Conservation (phyloP, 1,140 invertebrate genomes). For the Sarcophaga bullata region DNA sequence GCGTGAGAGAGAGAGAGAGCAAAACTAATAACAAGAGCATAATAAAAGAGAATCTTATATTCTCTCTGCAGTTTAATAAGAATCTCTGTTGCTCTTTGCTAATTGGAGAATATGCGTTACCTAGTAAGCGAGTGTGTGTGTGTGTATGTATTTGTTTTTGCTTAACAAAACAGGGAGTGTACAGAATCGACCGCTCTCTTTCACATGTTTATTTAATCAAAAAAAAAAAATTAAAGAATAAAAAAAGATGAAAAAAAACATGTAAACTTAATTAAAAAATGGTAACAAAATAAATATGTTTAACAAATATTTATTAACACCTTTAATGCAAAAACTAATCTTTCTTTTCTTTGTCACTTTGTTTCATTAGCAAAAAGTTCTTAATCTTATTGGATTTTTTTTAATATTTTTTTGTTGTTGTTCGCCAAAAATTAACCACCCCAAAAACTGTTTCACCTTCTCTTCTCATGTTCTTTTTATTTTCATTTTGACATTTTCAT, state of each 20-base stretch:
- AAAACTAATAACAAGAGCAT: too few relatives aligned
- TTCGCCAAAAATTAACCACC: constrained; percentile 20
- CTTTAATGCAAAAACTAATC: neutral
- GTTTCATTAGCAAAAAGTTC: too few relatives aligned
- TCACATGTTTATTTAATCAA: constrained; percentile 28
- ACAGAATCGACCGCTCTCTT: constrained; percentile 16
- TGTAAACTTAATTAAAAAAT: constrained; percentile 24
- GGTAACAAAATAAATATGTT: neutral
- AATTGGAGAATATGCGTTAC: neutral
- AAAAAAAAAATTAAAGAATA: neutral
- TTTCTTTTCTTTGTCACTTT: neutral
- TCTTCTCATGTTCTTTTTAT: neutral
- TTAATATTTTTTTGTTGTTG: neutral
- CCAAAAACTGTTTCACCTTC: constrained; percentile 17
- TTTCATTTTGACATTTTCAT: constrained; percentile 29
- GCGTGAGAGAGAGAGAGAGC: neutral
- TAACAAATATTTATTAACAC: constrained; percentile 13
- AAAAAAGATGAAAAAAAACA: constrained; percentile 3
- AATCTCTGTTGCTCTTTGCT: neutral
- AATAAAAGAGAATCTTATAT: neutral
- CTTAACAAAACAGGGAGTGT: constrained; percentile 26
- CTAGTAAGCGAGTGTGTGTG: too few relatives aligned
- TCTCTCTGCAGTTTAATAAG: neutral
- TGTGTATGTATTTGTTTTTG: neutral
- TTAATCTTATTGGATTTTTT: too few relatives aligned